A percentile compares a stretch with the other conserved stretches of the same genome.
Evolutionary conservation across 2,113 vertebrate species (phyloP).

Genomic region (Coregonus clupeaformis): DNA sequence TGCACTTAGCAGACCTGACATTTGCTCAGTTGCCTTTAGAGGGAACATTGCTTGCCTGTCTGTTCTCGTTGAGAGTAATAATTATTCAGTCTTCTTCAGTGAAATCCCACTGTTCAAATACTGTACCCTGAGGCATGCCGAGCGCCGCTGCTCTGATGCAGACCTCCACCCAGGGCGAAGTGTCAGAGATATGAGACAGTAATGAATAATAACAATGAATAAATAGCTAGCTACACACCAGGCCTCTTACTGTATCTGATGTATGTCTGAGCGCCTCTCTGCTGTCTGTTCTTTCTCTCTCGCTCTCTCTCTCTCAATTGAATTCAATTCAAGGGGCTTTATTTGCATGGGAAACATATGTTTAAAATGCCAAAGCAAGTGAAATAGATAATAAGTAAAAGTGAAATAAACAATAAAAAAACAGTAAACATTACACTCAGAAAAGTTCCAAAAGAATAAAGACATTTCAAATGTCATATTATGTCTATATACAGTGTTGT

Average conservation of each 20-base stretch:
- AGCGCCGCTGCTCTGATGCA: slow-evolving; percentile 37
- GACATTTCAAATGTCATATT: too few relatives aligned
- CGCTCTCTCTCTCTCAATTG: too few relatives aligned
- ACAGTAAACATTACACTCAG: too few relatives aligned
- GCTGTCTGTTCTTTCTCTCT: background rate
- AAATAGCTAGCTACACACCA: slow-evolving; percentile 6
- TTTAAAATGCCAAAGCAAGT: too few relatives aligned
- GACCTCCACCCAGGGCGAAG: slow-evolving; percentile 42
- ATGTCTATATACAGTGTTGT: too few relatives aligned
- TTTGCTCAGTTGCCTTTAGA: too few relatives aligned
- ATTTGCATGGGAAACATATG: too few relatives aligned
- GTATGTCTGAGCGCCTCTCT: background rate
- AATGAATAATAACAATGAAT: slow-evolving; percentile 32
- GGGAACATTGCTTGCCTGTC: slow-evolving; percentile 12
- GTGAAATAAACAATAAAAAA: too few relatives aligned
- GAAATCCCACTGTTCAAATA: slow-evolving; percentile 39
- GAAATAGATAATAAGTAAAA: too few relatives aligned
- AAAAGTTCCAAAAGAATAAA: too few relatives aligned
- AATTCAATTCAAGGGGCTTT: too few relatives aligned
- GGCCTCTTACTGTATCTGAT: slow-evolving; percentile 32
- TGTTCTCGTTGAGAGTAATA: slow-evolving; percentile 50
- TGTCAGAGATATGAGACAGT: slow-evolving; percentile 37
- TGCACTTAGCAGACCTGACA: too few relatives aligned
- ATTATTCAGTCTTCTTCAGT: slow-evolving; percentile 44
- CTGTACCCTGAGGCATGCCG: slow-evolving; percentile 35